Evolutionary conservation across 2,888 invertebrate species (phyloP), one percentile per base, ranked within the genome.

Genomic region (Dicyrtoma fusca): DNA sequence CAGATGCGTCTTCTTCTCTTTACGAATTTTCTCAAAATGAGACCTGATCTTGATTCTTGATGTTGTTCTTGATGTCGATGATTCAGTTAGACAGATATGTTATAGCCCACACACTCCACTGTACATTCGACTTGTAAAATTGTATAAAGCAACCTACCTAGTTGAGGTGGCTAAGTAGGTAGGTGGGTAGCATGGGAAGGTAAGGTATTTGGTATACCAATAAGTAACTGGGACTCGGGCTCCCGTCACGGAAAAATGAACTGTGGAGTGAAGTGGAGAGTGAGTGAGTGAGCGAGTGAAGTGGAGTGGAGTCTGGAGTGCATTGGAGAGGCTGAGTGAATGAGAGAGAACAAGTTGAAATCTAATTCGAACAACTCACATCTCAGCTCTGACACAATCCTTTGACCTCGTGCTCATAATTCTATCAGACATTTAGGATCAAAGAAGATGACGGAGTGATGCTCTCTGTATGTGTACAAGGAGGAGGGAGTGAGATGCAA

Each of bases 351-450:
- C 51, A 62, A 62, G 34, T 47, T 45, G 53, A 19, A 61, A 62
- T 53, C 64, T 72, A 65, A 61, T 70, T 69, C 69, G 13, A 17
- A 57, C 57, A 69, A 57, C 68, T 72, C 72, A 68, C 72, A 72
- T 70, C 66, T 70, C 62, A 57, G 44, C 45, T 49, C 70, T 76
- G 72, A 72, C 72, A 71, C 72, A 74, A 74, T 69, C 74, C 76
- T 76, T 76, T 74, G 76, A 76, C 76, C 76, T 74, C 71, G 45
- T 59, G 45, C 74, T 45, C 72, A 76, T 76, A 76, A 76, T 76
- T 76, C 76, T 72, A 76, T 74, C 74, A 72, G 75, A 76, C 75
- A 63, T 74, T 75, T 73, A 68, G 61, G 73, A 75, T 75, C 75
- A 75, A 75, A 75, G 74, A 70, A 49, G 34, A 51, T 44, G 61